Base-by-base conservation (phyloP, 2,888 invertebrate genomes). In the Cepaea hortensis region DNA sequence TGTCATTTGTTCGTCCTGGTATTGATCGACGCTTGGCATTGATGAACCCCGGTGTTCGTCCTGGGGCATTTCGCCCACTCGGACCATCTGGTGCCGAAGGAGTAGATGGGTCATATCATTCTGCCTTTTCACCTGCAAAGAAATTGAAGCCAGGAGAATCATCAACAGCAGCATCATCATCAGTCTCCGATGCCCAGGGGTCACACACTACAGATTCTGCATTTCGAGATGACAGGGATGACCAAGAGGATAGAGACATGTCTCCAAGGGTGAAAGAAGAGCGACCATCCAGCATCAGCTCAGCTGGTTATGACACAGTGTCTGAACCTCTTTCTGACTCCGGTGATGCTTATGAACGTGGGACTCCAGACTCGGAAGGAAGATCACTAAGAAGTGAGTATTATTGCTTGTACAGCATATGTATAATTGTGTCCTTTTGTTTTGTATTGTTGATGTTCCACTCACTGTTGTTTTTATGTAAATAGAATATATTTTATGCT, bases 41-140 rank as follows among this genome's bases (percentile, higher is more conserved):
- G 81, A 90, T 93, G 90, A 83, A 77, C 46, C 76, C 82, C 3
- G 79, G 82, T 5, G 76, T 84, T 9, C 80, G 87, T 20, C 84
- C 81, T 18, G 92, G 93, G 85, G 93, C 92, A 84, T 93, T 93
- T 87, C 88, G 93, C n/a, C 92, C 93, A 18, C 90, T 93, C 3
- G 87, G 85, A 0, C 85, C 86, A 48, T 85, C 87, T 46, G 90
- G 87, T 5, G 80, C 83, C 20, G 88, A 91, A 18, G 86, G 87
- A 35, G 91, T 89, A 50, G 90, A 90, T 70, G 90, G 89, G 5
- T 84, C 87, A 20, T 92, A 92, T 87, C 93, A 93, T 76, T 93
- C 93, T 0, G 93, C 93, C 20, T 93, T 93, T 88, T 91, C 91
- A 20, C 93, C 93, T 11, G 91, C 93, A 11, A 93, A 93, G 88